A percentile compares a stretch with the other conserved stretches of the same genome.
These are phyloP conservation scores for Varanus salvator DNA, from an alignment of 2,113 vertebrate species.

Conservation along the genomic window DNA sequence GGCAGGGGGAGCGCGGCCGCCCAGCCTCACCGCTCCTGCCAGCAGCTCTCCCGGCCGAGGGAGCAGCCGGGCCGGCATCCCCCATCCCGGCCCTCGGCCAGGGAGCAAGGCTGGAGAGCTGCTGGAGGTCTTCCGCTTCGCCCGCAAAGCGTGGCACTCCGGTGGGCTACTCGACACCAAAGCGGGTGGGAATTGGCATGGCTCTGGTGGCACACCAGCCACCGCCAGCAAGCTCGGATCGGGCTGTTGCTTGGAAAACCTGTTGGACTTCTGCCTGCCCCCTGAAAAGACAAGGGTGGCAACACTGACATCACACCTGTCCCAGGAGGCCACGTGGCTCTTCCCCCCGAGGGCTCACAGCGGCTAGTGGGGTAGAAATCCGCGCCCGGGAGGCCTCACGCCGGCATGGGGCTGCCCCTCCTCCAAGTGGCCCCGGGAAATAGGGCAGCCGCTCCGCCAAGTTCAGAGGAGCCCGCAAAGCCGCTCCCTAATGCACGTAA, in stretches of 20 bases:
- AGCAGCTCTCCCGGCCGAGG: no score
- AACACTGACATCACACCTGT: no score
- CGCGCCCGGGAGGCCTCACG: no score
- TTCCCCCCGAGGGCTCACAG: no score
- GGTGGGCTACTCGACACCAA: not conserved
- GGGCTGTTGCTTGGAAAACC: no score
- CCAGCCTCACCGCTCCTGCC: not conserved
- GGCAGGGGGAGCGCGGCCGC: not conserved
- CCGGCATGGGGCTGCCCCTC: not conserved
- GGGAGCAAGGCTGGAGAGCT: not conserved
- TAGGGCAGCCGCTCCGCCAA: slow-evolving; percentile 77
- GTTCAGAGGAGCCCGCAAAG: slow-evolving; percentile 74
- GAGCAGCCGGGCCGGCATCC: no score
- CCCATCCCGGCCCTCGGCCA: not conserved
- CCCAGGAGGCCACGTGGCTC: no score
- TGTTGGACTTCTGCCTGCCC: no score
- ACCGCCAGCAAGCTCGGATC: not conserved
- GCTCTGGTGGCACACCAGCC: not conserved
- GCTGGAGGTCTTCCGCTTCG: not conserved
- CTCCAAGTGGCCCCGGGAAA: slow-evolving; percentile 68
- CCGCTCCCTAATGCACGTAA: not conserved
- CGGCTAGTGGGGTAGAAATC: no score
- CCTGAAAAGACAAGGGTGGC: no score
- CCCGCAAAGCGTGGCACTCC: not conserved
- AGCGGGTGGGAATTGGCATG: not conserved